Evolutionary conservation across 2,113 vertebrate species (phyloP), one percentile per base, ranked within the genome.

Genomic region (Alethe diademata): DNA sequence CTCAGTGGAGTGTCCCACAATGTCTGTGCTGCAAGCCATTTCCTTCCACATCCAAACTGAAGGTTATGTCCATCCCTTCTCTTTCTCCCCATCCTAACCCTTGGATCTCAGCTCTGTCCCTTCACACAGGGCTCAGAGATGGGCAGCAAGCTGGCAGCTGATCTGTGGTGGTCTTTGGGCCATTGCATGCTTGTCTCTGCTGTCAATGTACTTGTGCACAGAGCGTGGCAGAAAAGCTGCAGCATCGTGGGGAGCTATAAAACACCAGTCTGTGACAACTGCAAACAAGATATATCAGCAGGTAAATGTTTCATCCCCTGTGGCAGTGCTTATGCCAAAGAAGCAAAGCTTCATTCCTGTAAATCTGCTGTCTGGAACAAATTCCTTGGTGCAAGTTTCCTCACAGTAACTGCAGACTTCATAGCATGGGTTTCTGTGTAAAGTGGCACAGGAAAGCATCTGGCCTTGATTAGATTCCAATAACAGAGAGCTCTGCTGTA

Each of bases 221-320:
- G 47, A 71, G 78, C 10, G 0, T 53, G 57, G 72, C 9, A 81
- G 85, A 78, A 67, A 61, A 12, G 6, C 83, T 53, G 47, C 88
- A 76, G 60, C 10, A 0, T 71, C 2, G 0, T 7, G 28, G 40
- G 38, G 60, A 89, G 78, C 85, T 92, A 8, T 90, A 65, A 91
- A 96, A 69, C 54, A n/a, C 33, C 48, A 19, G 47, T 38, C 78
- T 86, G 0, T 15, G 65, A 80, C 74, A 86, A 74, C 54, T 67
- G 45, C 62, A 73, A 93, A 79, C 60, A 70, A 79, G 87, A 85
- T 35, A 5, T 26, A 78, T 83, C 89, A 69, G 95, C 74, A 86
- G 42, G 84, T 84, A 91, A 95, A 93, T 61, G 91, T 92, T 96
- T 90, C 36, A 50, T 95, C 88, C 85, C 91, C 50, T 16, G 61